These are phyloP conservation scores for Cirrhinus molitorella DNA, from an alignment of 2,797 vertebrate genomes.

Conservation along the genomic window DNA sequence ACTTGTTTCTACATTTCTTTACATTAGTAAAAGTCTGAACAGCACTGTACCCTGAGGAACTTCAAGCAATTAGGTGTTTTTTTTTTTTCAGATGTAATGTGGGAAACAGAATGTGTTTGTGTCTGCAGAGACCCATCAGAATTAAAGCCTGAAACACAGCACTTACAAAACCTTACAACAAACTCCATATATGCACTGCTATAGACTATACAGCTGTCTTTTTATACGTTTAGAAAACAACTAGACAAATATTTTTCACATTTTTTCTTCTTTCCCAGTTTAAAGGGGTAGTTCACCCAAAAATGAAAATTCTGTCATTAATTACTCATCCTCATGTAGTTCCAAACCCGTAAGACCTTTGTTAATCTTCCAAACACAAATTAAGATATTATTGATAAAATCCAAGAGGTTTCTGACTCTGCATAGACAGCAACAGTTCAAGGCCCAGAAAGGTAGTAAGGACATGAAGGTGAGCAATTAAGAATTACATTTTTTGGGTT, in stretches of 20 bases:
- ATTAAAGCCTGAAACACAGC: conserved; percentile 28
- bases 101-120: conserved; percentile 36
- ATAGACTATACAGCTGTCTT: not conserved
- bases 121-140: conserved; percentile 57
- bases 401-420: not conserved
- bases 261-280: too few relatives aligned
- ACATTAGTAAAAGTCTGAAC: conserved; percentile 69
- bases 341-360: not conserved
- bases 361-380: not conserved
- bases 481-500: too few relatives aligned
- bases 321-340: too few relatives aligned
- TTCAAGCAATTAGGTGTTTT: conserved; percentile 43
- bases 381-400: not conserved
- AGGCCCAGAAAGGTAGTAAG: too few relatives aligned
- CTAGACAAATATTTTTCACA: too few relatives aligned
- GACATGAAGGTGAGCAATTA: too few relatives aligned
- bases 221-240: not conserved
- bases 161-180: conserved; percentile 6
- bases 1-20: too few relatives aligned
- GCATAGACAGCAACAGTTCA: too few relatives aligned
- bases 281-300: too few relatives aligned
- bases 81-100: conserved; percentile 51
- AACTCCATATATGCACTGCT: not conserved
- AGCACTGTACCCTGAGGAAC: conserved; percentile 57
- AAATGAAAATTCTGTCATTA: too few relatives aligned